Evolutionary conservation across 2,888 invertebrate species (phyloP), one percentile per base, ranked within the genome.

Genomic region (Caenorhabditis wallacei): DNA sequence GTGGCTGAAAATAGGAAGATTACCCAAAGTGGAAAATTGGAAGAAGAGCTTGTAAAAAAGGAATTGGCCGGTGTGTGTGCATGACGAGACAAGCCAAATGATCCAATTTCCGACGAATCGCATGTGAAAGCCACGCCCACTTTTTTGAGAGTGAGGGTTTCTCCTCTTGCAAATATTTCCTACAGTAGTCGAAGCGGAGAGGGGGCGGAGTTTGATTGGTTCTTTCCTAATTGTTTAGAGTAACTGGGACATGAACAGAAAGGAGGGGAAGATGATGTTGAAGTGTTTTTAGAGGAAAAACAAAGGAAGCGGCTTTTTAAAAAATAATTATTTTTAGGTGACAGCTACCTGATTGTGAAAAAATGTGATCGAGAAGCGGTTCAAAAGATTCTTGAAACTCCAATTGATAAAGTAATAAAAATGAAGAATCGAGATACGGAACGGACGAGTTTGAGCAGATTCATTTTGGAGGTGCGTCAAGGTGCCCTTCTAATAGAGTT

Each of bases 71-170:
- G 57, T 46, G 56, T 48, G 24, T 48, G 26, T 48, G 7, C 53
- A 24, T 11, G 61, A 40, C 46, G 2, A 22, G 54, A 51, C 40
- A 40, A 51, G 71, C 26, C 56, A 57, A 66, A 66, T 66, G 71
- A 80, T 80, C 72, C 72, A 80, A 76, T 76, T 76, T 76, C 76
- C 76, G 53, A 76, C 76, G 76, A 76, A 69, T 81, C 69, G 69
- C 63, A 26, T 64, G 40, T 35, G 30, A 40, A 64, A 35, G 37
- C 53, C 64, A 54, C 70, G 79, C 71, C 70, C 64, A 26, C 18
- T 78, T 61, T 20, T 8, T 18, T 4, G 40, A 26, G 13, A 13
- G 43, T 13, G 18, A 18, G 46, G 18, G 35, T 22, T 53, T 16
- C 43, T n/a, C 10, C 22, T 48, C 22, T 16, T 13, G 20, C 8